These are phyloP conservation scores for Budorcas taxicolor DNA, from an alignment of 2,113 vertebrate species.

Conservation along the genomic window DNA sequence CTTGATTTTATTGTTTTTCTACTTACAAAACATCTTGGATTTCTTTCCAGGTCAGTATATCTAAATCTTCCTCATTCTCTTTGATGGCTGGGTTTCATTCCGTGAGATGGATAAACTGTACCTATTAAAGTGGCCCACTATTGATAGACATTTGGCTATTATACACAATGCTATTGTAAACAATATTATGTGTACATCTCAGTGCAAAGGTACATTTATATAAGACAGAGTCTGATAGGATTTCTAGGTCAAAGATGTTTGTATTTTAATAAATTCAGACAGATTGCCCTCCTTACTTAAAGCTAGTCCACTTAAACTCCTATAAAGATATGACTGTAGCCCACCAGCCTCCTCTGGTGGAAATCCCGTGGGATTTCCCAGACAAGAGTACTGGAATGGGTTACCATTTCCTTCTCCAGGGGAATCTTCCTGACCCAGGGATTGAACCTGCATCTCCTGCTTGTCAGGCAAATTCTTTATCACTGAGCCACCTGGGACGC, in stretches of 20 bases:
- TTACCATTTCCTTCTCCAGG: not conserved
- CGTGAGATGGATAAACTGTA: not conserved
- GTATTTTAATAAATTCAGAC: conserved; percentile 7
- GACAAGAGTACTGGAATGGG: not conserved
- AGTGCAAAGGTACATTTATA: not conserved
- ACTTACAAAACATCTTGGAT: not conserved
- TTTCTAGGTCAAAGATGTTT: not conserved
- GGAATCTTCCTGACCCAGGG: not conserved
- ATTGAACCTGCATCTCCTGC: not conserved
- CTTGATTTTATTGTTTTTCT: not conserved
- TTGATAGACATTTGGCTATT: not conserved
- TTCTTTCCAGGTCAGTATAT: conserved; percentile 27
- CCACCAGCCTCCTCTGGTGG: not conserved
- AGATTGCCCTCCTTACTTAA: not conserved
- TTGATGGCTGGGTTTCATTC: conserved; percentile 6
- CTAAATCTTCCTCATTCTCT: not conserved
- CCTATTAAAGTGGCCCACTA: not conserved
- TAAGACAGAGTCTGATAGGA: not conserved
- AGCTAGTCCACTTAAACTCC: not conserved
- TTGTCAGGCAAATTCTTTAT: not conserved
- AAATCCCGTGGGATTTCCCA: not conserved
- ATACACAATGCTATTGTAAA: not conserved
- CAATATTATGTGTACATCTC: not conserved
- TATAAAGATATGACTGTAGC: not conserved
- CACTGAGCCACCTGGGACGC: not conserved